These are phyloP conservation scores for Ips nitidus DNA, from an alignment of 1,140 invertebrate genomes.

Conservation along the genomic window DNA sequence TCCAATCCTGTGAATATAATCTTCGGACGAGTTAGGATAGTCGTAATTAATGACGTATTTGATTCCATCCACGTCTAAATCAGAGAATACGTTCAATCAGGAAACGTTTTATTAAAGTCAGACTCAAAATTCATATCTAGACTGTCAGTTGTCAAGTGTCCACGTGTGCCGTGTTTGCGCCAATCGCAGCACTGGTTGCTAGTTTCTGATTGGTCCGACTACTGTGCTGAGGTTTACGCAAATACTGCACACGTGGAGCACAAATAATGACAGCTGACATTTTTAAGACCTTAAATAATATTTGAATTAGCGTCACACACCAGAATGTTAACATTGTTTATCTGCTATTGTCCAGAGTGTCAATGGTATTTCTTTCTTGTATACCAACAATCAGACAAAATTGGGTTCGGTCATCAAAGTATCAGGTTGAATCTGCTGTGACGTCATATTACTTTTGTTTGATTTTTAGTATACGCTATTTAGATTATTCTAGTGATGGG, in stretches of 20 bases:
- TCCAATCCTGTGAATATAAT: conserved; percentile 99
- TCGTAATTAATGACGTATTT: conserved; percentile 99
- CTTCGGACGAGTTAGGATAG: conserved; percentile 97
- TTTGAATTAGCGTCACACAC: too few relatives aligned
- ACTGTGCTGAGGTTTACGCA: neutral
- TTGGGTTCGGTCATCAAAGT: too few relatives aligned
- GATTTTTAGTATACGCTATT: too few relatives aligned
- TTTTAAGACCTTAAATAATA: neutral
- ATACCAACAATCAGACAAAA: too few relatives aligned
- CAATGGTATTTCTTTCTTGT: too few relatives aligned
- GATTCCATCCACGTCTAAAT: conserved; percentile 96
- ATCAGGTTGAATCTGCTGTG: too few relatives aligned
- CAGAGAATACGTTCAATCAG: neutral
- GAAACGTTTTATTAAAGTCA: neutral
- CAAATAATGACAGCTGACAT: neutral
- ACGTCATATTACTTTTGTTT: too few relatives aligned
- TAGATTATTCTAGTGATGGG: too few relatives aligned
- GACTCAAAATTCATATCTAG: neutral
- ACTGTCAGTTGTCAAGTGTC: neutral
- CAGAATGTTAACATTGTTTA: too few relatives aligned
- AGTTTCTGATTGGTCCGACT: neutral
- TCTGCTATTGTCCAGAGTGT: too few relatives aligned
- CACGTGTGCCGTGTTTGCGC: neutral
- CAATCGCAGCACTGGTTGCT: neutral
- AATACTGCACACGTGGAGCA: neutral